Base-by-base conservation (phyloP, 2,797 vertebrate species). In the Poecile montanus region DNA sequence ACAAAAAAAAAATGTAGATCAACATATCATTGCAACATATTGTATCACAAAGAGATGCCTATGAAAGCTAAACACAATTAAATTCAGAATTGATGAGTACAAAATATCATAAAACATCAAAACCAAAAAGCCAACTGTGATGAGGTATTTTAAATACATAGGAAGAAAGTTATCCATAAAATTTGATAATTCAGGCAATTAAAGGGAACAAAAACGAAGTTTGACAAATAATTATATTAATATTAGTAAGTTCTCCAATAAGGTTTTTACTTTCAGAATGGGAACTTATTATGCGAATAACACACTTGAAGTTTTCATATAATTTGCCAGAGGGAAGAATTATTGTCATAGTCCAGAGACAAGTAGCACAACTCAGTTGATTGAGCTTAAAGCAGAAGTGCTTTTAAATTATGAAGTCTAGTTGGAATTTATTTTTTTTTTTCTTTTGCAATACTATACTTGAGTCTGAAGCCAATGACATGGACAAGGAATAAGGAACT, bases 171-270 rank as follows among this genome's bases (percentile, higher is more conserved):
- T 13, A 76, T 92, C 51, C 72, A 25, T 62, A 48, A 90, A 65
- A 13, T 91, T 85, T 86, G 62, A 62, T 85, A 65, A 74, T 95
- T 92, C 30, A 80, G 66, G 63, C 63, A 96, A 85, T 93, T 94
- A 93, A 88, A 72, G 16, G 20, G 58, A 82, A 60, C 34, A 78
- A 85, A 54, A 36, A 74, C 47, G 60, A 93, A 87, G 36, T 73
- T 30, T 92, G 77, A 72, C 29, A 90, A 45, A 60, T 87, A 19
- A 77, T 91, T 82, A 60, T 81, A 85, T 85, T 79, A 70, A 82
- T 73, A 56, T 89, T 92, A 71, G 10, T 61, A 79, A 89, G 40
- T 47, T 29, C 45, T 89, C 26, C 77, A 42, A 61, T 73, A 19
- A 95, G 78, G n/a, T 67, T 50, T 79, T n/a, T 93, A 19, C 54